These are phyloP conservation scores for Malthinus seriepunctatus DNA, from an alignment of 2,888 invertebrate species.

Conservation along the genomic window DNA sequence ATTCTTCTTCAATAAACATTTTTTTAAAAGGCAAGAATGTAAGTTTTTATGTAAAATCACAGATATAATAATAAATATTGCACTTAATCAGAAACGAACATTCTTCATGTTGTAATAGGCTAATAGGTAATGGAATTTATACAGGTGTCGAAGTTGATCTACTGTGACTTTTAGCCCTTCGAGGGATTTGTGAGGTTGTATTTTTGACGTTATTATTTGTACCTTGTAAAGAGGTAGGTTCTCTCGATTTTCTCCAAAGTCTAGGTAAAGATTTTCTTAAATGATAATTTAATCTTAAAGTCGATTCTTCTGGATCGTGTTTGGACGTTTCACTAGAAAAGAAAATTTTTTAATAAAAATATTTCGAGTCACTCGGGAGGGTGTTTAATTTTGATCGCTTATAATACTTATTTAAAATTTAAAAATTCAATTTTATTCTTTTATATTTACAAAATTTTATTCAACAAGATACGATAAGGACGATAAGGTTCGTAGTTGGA, in stretches of 20 bases:
- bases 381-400: too few species aligned
- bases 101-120: too few species aligned
- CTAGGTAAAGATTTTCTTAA: background rate
- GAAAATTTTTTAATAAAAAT: background rate
- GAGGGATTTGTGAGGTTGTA: background rate
- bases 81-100: background rate
- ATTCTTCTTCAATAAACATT: too few species aligned
- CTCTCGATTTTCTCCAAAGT: background rate
- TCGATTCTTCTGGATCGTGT: background rate
- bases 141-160: constrained; percentile 1
- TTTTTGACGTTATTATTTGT: background rate
- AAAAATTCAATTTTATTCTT: too few species aligned
- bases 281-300: background rate
- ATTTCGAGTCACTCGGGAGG: too few species aligned
- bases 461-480: too few species aligned
- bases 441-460: too few species aligned
- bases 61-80: constrained; percentile 1
- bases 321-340: background rate
- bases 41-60: background rate
- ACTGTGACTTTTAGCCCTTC: constrained; percentile 2
- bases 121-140: background rate
- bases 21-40: background rate
- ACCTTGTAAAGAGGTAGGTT: background rate
- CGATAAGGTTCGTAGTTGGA: too few species aligned
- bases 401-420: too few species aligned